phyloP scores from a whole-genome alignment of 37 sponge, comb jelly and placozoan genomes.

The Petrosia ficiformis region DNA sequence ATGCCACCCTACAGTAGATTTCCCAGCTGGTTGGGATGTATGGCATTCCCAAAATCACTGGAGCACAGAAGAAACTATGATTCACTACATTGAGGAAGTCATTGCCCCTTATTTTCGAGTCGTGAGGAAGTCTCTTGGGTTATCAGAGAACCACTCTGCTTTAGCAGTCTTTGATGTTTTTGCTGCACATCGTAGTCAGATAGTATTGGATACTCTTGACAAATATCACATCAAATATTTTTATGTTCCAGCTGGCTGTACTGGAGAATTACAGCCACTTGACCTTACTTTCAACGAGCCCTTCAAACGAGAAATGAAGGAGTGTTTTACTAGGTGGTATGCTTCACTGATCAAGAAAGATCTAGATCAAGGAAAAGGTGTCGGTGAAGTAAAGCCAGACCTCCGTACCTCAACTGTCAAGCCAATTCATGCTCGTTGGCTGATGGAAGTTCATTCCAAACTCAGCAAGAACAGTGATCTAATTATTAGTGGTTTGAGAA shows the following conservation, averaged over 20 bases:
- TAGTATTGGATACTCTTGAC: neutral
- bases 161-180: neutral
- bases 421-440: slow-evolving; percentile 2
- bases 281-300: slow-evolving; percentile 4
- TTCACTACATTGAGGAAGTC: slow-evolving; percentile 2
- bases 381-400: slow-evolving; percentile 24
- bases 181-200: neutral
- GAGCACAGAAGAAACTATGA: slow-evolving; percentile 33
- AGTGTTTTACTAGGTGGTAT: neutral
- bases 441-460: neutral
- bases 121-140: neutral
- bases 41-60: slow-evolving; percentile 26
- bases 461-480: neutral
- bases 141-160: neutral
- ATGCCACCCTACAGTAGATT: slow-evolving; percentile 14
- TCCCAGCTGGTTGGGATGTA: slow-evolving; percentile 12
- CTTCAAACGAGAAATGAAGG: slow-evolving; percentile 1
- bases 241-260: slow-evolving; percentile 27
- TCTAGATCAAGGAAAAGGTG: neutral
- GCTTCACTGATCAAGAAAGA: slow-evolving; percentile 15
- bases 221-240: slow-evolving; percentile 13
- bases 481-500: neutral
- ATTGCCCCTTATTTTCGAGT: neutral
- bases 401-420: slow-evolving; percentile 9
- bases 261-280: slow-evolving; percentile 22